phyloP scores from a whole-genome alignment of 2,888 invertebrate genomes.

The Drosophila nr. perissopoda region DNA sequence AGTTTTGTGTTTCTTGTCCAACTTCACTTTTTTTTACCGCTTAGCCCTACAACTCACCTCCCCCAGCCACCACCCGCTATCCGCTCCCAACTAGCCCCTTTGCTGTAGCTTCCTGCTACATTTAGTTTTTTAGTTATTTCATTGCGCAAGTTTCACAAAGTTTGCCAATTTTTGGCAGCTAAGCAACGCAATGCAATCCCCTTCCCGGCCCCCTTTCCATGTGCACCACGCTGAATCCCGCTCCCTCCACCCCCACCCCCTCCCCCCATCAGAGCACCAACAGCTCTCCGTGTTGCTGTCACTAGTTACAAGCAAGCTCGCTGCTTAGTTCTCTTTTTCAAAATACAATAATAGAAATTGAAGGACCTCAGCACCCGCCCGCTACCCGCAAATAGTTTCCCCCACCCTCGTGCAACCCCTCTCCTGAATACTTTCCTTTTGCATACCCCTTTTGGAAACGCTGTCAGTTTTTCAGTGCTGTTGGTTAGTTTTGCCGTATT shows the following conservation, averaged over 20 bases:
- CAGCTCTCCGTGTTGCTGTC: slow-evolving; percentile 25
- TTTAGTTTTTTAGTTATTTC: slow-evolving; percentile 45
- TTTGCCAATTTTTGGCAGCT: slow-evolving; percentile 50
- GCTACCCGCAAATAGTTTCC: not conserved
- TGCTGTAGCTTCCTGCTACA: slow-evolving; percentile 26
- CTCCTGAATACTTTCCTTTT: too few relatives aligned
- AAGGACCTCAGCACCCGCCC: slow-evolving; percentile 26
- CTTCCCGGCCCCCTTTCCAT: not conserved
- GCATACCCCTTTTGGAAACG: not conserved
- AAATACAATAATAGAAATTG: slow-evolving; percentile 61
- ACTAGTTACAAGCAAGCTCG: slow-evolving; percentile 33
- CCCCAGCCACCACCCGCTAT: too few relatives aligned
- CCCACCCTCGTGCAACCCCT: not conserved
- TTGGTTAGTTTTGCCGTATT: slow-evolving; percentile 50
- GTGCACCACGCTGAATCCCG: not conserved
- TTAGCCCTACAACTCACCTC: not conserved
- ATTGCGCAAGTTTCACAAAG: slow-evolving; percentile 47
- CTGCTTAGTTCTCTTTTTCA: slow-evolving; percentile 46
- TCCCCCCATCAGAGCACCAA: too few relatives aligned
- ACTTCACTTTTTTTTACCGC: slow-evolving; percentile 47
- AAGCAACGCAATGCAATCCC: slow-evolving; percentile 25
- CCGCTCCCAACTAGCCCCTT: not conserved
- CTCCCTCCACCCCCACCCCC: rapidly evolving
- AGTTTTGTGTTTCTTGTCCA: slow-evolving; percentile 58
- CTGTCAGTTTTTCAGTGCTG: slow-evolving; percentile 64